Evolutionary conservation across 2,888 invertebrate species (phyloP).

Genomic region (Drosophila yooni): DNA sequence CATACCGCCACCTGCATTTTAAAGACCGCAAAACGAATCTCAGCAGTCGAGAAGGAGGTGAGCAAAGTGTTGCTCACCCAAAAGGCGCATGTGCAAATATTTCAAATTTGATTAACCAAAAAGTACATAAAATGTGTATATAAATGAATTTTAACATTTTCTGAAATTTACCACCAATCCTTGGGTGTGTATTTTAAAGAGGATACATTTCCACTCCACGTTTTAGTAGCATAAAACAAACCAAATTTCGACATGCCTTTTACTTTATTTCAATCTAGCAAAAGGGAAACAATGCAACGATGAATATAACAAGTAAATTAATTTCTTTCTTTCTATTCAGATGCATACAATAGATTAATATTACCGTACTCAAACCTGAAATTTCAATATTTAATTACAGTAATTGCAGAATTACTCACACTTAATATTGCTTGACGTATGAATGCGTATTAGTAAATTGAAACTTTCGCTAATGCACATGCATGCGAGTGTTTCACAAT

Average conservation of each 20-base stretch:
- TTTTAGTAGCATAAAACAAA: not conserved
- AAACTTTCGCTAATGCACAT: slow-evolving; percentile 1
- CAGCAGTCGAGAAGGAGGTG: not conserved
- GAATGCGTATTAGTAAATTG: slow-evolving; percentile 21
- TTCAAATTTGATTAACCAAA: not conserved
- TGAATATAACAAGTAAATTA: not conserved
- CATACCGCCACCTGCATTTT: slow-evolving; percentile 56
- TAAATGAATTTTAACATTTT: not conserved
- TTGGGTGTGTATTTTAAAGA: not conserved
- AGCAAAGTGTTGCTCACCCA: slow-evolving; percentile 1
- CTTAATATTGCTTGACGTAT: slow-evolving; percentile 28
- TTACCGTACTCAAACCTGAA: not conserved
- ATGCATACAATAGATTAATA: not conserved
- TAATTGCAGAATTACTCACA: slow-evolving; percentile 6
- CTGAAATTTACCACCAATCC: not conserved
- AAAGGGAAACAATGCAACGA: not conserved
- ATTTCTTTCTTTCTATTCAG: not conserved
- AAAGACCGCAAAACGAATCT: slow-evolving; percentile 51
- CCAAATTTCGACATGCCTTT: not conserved
- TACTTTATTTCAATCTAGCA: not conserved
- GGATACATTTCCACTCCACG: not conserved
- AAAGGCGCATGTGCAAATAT: not conserved
- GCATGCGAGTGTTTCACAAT: slow-evolving; percentile 7
- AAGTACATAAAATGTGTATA: not conserved
- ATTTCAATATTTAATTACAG: slow-evolving; percentile 4